Conservation (phyloP, 2,113 vertebrate genomes). For the Craseonycteris thonglongyai region DNA sequence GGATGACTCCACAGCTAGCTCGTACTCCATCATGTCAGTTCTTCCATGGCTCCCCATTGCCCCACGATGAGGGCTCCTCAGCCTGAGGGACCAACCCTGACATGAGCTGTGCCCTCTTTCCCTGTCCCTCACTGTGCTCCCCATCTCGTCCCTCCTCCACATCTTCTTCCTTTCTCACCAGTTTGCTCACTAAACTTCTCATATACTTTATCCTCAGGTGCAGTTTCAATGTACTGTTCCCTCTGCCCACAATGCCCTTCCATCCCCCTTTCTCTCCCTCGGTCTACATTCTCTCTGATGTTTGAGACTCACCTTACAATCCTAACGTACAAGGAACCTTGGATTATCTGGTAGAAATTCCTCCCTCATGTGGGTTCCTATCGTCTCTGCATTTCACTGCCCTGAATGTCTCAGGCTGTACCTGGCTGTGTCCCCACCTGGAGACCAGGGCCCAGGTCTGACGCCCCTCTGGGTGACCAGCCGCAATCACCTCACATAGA, state of each 20-base stretch:
- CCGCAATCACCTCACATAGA: background rate
- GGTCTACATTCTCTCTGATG: background rate
- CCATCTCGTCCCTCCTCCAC: background rate
- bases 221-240: background rate
- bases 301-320: background rate
- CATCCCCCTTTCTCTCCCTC: background rate
- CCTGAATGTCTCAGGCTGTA: background rate
- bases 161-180: background rate
- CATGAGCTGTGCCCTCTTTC: background rate
- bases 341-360: background rate
- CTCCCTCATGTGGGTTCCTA: accelerated
- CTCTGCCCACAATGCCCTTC: background rate
- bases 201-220: background rate
- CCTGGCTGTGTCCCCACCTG: background rate
- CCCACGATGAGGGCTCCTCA: background rate
- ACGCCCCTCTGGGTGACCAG: background rate
- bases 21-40: background rate
- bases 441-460: too few relatives aligned
- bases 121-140: background rate
- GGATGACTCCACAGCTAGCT: too few relatives aligned
- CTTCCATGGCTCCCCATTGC: background rate
- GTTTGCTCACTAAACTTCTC: background rate
- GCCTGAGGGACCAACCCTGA: background rate
- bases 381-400: background rate
- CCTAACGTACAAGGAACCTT: background rate